A percentile compares a stretch with the other conserved stretches of the same genome.
These are phyloP conservation scores for Cyrtodaria siliqua DNA, from an alignment of 2,888 invertebrate genomes.

Conservation along the genomic window DNA sequence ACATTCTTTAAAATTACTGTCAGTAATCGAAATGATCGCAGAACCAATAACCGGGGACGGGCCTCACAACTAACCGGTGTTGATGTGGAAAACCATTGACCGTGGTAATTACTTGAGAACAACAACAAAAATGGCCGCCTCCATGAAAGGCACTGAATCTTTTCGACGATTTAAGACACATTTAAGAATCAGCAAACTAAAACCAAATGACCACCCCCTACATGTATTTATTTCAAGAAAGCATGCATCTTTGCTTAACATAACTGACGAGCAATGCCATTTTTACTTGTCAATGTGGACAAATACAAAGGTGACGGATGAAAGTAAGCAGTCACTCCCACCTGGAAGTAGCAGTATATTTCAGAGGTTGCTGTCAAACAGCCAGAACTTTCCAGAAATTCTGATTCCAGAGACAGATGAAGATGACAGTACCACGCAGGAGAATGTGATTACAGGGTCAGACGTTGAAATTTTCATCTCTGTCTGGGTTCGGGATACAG, in stretches of 20 bases:
- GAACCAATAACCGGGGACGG: no score
- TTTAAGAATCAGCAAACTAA: constrained; percentile 45
- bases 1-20: no score
- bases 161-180: constrained; percentile 52
- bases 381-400: constrained; percentile 62
- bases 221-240: constrained; percentile 69
- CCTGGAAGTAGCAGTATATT: constrained; percentile 39
- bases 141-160: constrained; percentile 35
- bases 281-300: constrained; percentile 61
- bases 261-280: constrained; percentile 24
- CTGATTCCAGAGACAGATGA: constrained; percentile 51
- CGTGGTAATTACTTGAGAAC: no score
- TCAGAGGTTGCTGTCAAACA: constrained; percentile 59
- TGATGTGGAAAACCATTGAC: no score
- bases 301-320: constrained; percentile 43
- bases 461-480: constrained; percentile 52
- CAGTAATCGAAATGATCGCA: no score
- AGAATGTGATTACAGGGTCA: constrained; percentile 30
- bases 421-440: constrained; percentile 37
- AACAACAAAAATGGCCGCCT: constrained; percentile 39
- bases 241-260: constrained; percentile 59
- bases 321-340: constrained; percentile 25
- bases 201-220: constrained; percentile 66
- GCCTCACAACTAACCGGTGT: no score
- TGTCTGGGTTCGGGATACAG: constrained; percentile 26